Evolutionary conservation across 2,797 vertebrate genomes (phyloP).

Genomic region (Typhlichthys subterraneus): DNA sequence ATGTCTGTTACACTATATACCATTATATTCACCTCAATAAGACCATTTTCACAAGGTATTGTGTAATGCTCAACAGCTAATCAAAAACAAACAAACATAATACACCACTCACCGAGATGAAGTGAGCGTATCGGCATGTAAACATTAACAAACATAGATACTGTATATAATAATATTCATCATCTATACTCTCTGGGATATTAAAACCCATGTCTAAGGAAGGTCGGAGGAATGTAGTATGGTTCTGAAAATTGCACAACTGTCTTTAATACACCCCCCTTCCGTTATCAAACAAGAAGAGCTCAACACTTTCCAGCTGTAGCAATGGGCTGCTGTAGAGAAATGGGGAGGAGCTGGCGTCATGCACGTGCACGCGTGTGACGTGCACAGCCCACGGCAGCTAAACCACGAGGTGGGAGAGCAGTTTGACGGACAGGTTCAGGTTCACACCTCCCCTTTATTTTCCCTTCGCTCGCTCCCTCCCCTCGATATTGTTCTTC

Average conservation of each 20-base stretch:
- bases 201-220: slow-evolving; percentile 73
- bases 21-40: slow-evolving; percentile 78
- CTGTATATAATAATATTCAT: slow-evolving; percentile 78
- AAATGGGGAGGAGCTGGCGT: slow-evolving; percentile 32
- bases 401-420: slow-evolving; percentile 54
- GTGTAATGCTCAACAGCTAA: slow-evolving; percentile 75
- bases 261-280: slow-evolving; percentile 27
- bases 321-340: slow-evolving; percentile 43
- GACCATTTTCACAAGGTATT: slow-evolving; percentile 79
- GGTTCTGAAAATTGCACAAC: slow-evolving; percentile 71
- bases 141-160: slow-evolving; percentile 84
- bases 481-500: slow-evolving; percentile 40
- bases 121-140: slow-evolving; percentile 78
- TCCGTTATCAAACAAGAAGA: slow-evolving; percentile 44
- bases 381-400: slow-evolving; percentile 60
- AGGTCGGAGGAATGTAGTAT: slow-evolving; percentile 79
- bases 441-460: slow-evolving; percentile 11
- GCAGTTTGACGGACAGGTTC: slow-evolving; percentile 28
- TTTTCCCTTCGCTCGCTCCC: slow-evolving; percentile 10
- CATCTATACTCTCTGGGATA: slow-evolving; percentile 79
- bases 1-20: slow-evolving; percentile 78
- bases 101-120: slow-evolving; percentile 74
- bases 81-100: slow-evolving; percentile 72
- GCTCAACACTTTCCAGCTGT: slow-evolving; percentile 49
- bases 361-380: slow-evolving; percentile 17